Evolutionary conservation across 2,113 vertebrate genomes (phyloP), one percentile per base, ranked within the genome.

Genomic region (Polypterus bichir): DNA sequence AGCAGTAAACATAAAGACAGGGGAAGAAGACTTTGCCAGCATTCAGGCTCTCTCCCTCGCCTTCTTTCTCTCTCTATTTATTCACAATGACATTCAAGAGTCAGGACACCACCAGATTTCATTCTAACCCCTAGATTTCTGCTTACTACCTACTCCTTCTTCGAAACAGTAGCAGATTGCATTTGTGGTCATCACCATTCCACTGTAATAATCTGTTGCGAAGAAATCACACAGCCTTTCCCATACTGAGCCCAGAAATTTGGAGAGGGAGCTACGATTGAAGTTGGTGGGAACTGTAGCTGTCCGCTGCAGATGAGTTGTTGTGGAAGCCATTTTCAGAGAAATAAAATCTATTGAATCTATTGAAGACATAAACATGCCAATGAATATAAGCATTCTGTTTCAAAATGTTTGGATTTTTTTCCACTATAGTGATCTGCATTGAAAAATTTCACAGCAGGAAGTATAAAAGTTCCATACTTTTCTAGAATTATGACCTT

Each of bases 1-100:
- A 83, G 71, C 4, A 0, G 74, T 66, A 78, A 82, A 78, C 75
- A 77, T 62, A 71, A 73, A 69, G 72, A 81, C 44, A 61, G 52
- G 52, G 76, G 71, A 78, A 71, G 74, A 75, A 84, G 73, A 66
- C 67, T 80, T 77, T 75, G 71, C 73, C 59, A 56, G 44, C 47
- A 44, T 65, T 7, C n/a, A 9, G 45, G 64, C 59, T 53, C 62
- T 64, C 54, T 60, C 59, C 49, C 67, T 62, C 58, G 52, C 56
- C 62, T 68, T 70, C 69, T 73, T 65, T 62, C 63, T 82, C 71
- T 80, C 76, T 67, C 68, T 8, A 6, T 48, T 3, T 65, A 71
- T 75, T 77, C 64, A 52, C 72, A 60, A 75, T 87, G 79, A 83
- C 86, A 88, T 89, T 89, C 84, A 83, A 77, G 82, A 72, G 66